Conservation (phyloP, 2,797 vertebrate genomes). For the Sciurus vulgaris region DNA sequence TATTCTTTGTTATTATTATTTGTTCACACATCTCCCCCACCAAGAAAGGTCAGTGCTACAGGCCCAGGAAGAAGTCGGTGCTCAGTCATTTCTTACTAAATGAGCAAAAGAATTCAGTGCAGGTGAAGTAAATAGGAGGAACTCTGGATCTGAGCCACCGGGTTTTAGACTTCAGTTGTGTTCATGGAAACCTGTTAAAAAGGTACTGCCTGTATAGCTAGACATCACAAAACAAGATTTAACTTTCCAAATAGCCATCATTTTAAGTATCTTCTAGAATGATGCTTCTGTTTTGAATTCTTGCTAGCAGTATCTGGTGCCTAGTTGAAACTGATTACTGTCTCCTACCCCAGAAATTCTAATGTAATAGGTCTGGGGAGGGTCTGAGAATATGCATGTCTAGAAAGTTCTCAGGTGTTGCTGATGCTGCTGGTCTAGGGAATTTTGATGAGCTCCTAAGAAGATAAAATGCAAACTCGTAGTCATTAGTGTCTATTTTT, state of each 20-base stretch:
- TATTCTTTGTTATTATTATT: background rate
- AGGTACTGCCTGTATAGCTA: rapidly evolving
- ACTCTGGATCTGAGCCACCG: background rate
- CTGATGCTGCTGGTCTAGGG: no score
- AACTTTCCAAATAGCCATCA: background rate
- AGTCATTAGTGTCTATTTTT: background rate
- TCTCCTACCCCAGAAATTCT: background rate
- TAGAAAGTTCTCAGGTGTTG: no score
- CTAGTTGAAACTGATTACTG: background rate
- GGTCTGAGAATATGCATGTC: background rate
- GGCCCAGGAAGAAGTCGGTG: background rate
- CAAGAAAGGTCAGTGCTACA: background rate
- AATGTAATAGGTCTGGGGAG: background rate
- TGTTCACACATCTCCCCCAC: background rate
- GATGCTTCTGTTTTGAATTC: background rate
- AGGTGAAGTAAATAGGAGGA: background rate
- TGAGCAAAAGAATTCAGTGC: background rate
- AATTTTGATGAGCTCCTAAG: background rate
- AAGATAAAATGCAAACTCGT: background rate
- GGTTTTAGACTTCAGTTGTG: background rate
- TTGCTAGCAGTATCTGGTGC: background rate
- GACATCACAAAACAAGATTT: background rate
- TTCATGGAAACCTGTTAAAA: background rate
- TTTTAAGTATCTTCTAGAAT: background rate
- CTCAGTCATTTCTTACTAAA: background rate